A percentile compares a stretch with the other conserved stretches of the same genome.
Evolutionary conservation across 1,140 invertebrate species (phyloP).

Genomic region (Conopomorpha cramerella): DNA sequence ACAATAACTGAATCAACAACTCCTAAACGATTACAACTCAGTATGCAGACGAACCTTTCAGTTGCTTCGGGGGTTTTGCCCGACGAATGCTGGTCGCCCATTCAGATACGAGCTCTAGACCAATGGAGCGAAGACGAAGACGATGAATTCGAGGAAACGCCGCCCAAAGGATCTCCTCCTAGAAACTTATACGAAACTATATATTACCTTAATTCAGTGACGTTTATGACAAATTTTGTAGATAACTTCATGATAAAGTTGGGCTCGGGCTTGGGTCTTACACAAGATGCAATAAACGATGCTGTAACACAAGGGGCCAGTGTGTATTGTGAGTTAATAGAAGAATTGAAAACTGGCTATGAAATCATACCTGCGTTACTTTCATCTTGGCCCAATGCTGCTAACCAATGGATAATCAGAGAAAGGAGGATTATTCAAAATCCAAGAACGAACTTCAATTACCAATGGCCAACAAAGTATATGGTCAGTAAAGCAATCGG

Average conservation of each 20-base stretch:
- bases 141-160: conserved; percentile 25
- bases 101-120: conserved; percentile 31
- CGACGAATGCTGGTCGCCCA: conserved; percentile 44
- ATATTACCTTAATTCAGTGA: conserved; percentile 64
- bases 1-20: conserved; percentile 53
- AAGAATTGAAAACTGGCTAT: conserved; percentile 47
- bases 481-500: conserved; percentile 69
- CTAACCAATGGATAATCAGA: conserved; percentile 67
- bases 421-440: conserved; percentile 57
- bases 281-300: conserved; percentile 39
- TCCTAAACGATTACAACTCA: conserved; percentile 43
- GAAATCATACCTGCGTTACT: conserved; percentile 69
- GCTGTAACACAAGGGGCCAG: conserved; percentile 62
- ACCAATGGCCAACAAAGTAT: conserved; percentile 68
- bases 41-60: conserved; percentile 25
- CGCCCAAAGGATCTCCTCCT: conserved; percentile 32
- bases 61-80: conserved; percentile 42
- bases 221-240: conserved; percentile 67
- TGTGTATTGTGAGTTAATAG: conserved; percentile 61
- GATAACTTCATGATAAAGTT: conserved; percentile 63
- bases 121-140: conserved; percentile 38
- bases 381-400: conserved; percentile 68
- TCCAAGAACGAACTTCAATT: conserved; percentile 58
- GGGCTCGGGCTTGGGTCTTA: conserved; percentile 56
- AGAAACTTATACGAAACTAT: conserved; percentile 48